Conservation (phyloP, 92 coral and sea anemone species). For the Ricordea florida region DNA sequence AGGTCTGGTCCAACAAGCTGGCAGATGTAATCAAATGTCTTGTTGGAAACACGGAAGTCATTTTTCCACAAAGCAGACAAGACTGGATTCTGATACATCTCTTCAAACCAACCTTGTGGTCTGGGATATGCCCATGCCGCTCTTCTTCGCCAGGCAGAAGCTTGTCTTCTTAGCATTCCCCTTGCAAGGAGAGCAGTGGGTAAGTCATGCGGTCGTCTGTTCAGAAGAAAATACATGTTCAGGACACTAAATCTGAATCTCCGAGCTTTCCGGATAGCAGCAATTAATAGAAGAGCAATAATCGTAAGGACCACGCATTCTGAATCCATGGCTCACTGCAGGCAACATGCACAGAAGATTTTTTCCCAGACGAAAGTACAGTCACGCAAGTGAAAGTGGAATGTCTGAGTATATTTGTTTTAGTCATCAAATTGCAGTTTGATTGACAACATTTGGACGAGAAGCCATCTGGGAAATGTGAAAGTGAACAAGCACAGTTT, state of each 20-base stretch:
- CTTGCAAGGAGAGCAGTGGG: not conserved
- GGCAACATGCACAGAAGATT: not conserved
- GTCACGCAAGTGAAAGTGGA: not conserved
- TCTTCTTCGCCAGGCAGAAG: not conserved
- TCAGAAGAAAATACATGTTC: not conserved
- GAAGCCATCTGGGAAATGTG: not conserved
- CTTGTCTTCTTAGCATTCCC: not conserved
- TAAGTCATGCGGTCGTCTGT: not conserved
- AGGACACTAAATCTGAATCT: not conserved
- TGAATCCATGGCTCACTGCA: not conserved
- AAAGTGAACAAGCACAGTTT: not conserved
- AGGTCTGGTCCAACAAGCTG: no score
- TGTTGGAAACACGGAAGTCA: not conserved
- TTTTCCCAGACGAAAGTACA: not conserved
- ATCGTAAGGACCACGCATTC: not conserved
- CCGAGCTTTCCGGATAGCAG: not conserved
- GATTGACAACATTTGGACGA: not conserved
- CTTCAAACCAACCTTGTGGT: conserved; percentile 17
- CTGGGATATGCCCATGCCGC: conserved; percentile 13
- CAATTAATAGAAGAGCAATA: not conserved
- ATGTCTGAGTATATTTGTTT: not conserved
- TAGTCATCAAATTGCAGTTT: not conserved
- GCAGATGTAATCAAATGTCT: conserved; percentile 2
- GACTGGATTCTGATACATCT: conserved; percentile 2
- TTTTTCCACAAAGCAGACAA: not conserved